Evolutionary conservation across 1,140 invertebrate genomes (phyloP).

Genomic region (Archegozetes longisetosus): DNA sequence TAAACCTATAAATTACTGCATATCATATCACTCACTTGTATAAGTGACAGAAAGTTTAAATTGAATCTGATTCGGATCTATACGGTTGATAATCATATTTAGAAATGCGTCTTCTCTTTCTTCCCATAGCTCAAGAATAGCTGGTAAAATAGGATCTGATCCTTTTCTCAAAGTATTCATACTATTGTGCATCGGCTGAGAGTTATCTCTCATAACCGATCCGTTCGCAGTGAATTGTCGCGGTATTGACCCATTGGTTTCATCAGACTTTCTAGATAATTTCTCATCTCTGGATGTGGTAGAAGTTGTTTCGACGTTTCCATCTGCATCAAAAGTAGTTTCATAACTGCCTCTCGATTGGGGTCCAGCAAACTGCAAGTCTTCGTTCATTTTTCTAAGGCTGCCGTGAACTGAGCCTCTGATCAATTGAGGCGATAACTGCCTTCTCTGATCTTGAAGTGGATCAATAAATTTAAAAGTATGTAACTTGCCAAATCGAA

Average conservation of each 20-base stretch:
- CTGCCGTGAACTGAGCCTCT: background rate
- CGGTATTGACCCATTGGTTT: background rate
- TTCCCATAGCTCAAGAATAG: slow-evolving; percentile 82
- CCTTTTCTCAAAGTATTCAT: slow-evolving; percentile 33
- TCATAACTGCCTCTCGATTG: slow-evolving; percentile 30
- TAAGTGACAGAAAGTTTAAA: slow-evolving; percentile 76
- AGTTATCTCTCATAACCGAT: background rate
- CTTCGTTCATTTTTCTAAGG: background rate
- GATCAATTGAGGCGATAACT: background rate
- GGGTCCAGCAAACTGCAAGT: slow-evolving; percentile 10
- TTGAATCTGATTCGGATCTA: slow-evolving; percentile 45
- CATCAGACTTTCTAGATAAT: slow-evolving; percentile 38
- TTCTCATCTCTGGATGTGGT: slow-evolving; percentile 41
- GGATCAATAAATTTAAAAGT: slow-evolving; percentile 87
- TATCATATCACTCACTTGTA: slow-evolving; percentile 36
- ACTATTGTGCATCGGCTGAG: background rate
- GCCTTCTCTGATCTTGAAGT: slow-evolving; percentile 58
- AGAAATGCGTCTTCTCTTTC: slow-evolving; percentile 82
- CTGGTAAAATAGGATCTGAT: slow-evolving; percentile 77
- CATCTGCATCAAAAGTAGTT: slow-evolving; percentile 62
- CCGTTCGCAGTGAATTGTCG: background rate
- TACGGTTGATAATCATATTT: slow-evolving; percentile 62
- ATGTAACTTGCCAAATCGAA: slow-evolving; percentile 53
- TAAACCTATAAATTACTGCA: too few relatives aligned
- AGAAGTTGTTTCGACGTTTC: slow-evolving; percentile 54